Conservation (phyloP, 2,113 vertebrate genomes). For the Setophaga petechia region DNA sequence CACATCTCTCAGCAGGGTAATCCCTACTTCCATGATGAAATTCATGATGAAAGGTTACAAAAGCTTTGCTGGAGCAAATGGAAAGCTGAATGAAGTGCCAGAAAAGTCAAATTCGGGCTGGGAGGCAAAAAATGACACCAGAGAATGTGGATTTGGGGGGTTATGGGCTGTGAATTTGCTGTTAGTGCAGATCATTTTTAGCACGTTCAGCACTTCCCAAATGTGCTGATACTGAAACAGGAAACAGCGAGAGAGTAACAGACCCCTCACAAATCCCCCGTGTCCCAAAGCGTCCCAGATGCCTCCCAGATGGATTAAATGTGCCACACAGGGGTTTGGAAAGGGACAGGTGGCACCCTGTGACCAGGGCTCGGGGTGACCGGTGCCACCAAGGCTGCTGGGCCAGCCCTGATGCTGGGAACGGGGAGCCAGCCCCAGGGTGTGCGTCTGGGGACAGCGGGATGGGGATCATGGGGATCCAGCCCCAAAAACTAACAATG, state of each 20-base stretch:
- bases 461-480: no score
- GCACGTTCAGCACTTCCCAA: not conserved
- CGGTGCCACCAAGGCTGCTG: not conserved
- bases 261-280: not conserved
- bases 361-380: accelerated
- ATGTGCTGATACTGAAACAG: accelerated
- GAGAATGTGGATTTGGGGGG: not conserved
- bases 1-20: not conserved
- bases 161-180: not conserved
- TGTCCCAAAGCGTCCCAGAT: accelerated
- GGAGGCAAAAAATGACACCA: not conserved
- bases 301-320: accelerated
- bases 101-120: not conserved
- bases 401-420: not conserved
- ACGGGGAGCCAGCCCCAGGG: no score
- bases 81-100: not conserved
- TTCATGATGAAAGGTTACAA: not conserved
- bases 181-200: accelerated
- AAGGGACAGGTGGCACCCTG: not conserved
- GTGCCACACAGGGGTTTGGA: accelerated
- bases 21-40: accelerated
- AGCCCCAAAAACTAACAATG: no score
- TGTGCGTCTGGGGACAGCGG: no score
- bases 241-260: accelerated
- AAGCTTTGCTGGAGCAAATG: not conserved